Evolutionary conservation across 2,888 invertebrate genomes (phyloP).

Genomic region (Stenodera caucasica): DNA sequence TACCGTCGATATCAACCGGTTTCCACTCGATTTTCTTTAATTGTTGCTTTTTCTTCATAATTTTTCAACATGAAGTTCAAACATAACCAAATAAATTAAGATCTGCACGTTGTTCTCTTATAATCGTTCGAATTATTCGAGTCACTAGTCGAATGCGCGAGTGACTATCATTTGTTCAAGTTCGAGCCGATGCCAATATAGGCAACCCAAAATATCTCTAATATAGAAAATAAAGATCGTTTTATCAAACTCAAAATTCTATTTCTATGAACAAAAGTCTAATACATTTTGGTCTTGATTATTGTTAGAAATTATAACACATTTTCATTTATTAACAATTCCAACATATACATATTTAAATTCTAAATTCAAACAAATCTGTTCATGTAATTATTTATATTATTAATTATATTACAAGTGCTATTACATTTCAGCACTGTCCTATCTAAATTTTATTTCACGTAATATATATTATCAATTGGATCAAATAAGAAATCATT

Average conservation of each 20-base stretch:
- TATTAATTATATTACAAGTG: conserved; percentile 31
- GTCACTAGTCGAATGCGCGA: too few relatives aligned
- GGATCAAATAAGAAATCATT: not conserved
- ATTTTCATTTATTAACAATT: conserved; percentile 33
- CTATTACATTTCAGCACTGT: conserved; percentile 28
- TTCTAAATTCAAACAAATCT: conserved; percentile 29
- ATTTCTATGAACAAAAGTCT: conserved; percentile 30
- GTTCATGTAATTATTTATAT: conserved; percentile 5
- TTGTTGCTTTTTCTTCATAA: conserved; percentile 15
- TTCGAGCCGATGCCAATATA: too few relatives aligned
- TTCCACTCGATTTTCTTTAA: conserved; percentile 60
- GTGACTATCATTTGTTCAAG: too few relatives aligned
- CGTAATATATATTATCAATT: not conserved
- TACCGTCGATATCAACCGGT: conserved; percentile 66
- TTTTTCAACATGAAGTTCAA: not conserved
- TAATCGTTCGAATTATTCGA: too few relatives aligned
- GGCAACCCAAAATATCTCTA: too few relatives aligned
- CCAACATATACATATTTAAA: conserved; percentile 31
- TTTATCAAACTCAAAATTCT: conserved; percentile 3
- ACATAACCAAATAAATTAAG: not conserved
- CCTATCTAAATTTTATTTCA: conserved; percentile 27
- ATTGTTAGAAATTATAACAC: conserved; percentile 26
- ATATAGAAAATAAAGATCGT: not conserved
- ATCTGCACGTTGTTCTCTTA: not conserved
- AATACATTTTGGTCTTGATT: conserved; percentile 39